Evolutionary conservation across 1,140 invertebrate species (phyloP).

Genomic region (Dufourea novaeangliae): DNA sequence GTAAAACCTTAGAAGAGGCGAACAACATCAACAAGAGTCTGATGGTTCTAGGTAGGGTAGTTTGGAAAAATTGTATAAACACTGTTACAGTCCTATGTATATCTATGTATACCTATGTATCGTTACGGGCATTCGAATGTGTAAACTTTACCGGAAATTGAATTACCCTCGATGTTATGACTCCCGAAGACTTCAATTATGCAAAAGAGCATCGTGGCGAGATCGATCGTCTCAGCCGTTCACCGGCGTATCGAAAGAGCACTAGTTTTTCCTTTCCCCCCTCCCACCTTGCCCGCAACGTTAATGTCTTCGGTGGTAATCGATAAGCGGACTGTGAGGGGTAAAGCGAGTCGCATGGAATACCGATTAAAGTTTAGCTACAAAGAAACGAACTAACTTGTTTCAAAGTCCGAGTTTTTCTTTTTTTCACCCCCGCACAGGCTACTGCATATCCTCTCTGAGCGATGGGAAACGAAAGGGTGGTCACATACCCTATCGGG

Average conservation of each 20-base stretch:
- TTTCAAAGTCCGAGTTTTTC: conserved; percentile 25
- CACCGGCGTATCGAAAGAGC: neutral
- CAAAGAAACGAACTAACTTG: neutral
- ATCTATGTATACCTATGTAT: no score
- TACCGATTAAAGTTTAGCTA: neutral
- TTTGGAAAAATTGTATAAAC: no score
- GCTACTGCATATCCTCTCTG: conserved; percentile 95
- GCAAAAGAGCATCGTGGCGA: neutral
- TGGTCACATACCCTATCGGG: conserved; percentile 95
- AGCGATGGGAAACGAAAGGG: conserved; percentile 91
- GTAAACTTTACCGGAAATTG: neutral
- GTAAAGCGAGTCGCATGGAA: neutral
- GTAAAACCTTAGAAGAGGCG: conserved; percentile 94
- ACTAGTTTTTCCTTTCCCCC: neutral
- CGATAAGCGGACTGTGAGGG: neutral
- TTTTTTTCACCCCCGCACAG: conserved; percentile 83
- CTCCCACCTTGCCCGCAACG: no score
- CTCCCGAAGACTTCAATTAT: conserved; percentile 24
- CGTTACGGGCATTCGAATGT: no score
- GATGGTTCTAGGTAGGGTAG: conserved; percentile 97
- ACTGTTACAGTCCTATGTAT: no score
- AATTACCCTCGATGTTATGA: neutral
- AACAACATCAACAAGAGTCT: conserved; percentile 98
- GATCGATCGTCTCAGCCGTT: conserved; percentile 15
- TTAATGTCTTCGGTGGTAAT: neutral